These are phyloP conservation scores for Pomacea maculata DNA, from an alignment of 1,140 invertebrate genomes.

Conservation along the genomic window DNA sequence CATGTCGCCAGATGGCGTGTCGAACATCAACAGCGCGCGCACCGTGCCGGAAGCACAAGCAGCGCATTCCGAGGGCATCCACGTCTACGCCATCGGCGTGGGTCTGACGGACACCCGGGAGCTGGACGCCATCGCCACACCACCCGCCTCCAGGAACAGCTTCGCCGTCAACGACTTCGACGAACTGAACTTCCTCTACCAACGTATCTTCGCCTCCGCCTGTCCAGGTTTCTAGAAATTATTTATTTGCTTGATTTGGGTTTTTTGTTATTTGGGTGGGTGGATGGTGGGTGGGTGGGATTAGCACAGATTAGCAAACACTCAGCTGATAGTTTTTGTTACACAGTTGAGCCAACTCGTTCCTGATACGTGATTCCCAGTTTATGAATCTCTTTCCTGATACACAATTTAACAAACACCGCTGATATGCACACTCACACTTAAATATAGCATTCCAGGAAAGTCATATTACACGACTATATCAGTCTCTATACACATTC, in stretches of 20 bases:
- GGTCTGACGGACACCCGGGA: slow-evolving; percentile 50
- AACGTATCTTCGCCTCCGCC: slow-evolving; percentile 42
- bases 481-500: too few species aligned
- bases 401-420: too few species aligned
- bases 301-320: not conserved
- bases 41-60: slow-evolving; percentile 35
- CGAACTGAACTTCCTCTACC: slow-evolving; percentile 43
- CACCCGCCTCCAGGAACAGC: slow-evolving; percentile 41
- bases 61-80: slow-evolving; percentile 37
- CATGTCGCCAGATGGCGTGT: slow-evolving; percentile 42
- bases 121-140: slow-evolving; percentile 45
- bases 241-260: not conserved
- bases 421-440: too few species aligned
- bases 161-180: slow-evolving; percentile 54
- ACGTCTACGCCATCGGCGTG: slow-evolving; percentile 47
- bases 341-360: not conserved
- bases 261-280: not conserved
- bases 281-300: not conserved
- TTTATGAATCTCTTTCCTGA: too few species aligned
- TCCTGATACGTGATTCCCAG: too few species aligned
- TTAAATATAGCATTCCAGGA: too few species aligned
- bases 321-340: not conserved
- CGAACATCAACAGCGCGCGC: slow-evolving; percentile 32
- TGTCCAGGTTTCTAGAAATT: slow-evolving; percentile 21
- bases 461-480: too few species aligned